Percentiles rank a stretch among this genome's conserved stretches.
Conservation (phyloP, 2,797 vertebrate species). For the Pangasius sanitwongsei region DNA sequence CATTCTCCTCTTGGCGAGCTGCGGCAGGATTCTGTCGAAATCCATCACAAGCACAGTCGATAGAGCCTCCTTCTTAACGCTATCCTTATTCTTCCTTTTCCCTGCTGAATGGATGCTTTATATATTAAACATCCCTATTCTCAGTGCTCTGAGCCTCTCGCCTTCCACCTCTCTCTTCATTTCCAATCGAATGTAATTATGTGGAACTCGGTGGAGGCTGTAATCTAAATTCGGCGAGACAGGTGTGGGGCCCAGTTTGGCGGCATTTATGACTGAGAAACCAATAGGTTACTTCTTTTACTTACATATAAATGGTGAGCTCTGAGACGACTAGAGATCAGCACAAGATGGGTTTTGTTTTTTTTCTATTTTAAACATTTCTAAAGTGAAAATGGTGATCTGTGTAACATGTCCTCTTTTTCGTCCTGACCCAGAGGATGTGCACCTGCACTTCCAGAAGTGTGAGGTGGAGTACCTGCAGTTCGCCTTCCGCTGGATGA, state of each 20-base stretch:
- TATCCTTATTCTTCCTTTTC: conserved; percentile 49
- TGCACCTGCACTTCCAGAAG: conserved; percentile 90
- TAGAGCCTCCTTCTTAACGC: conserved; percentile 42
- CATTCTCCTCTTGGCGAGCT: conserved; percentile 35
- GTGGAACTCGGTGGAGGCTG: conserved; percentile 33
- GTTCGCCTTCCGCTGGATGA: conserved; percentile 99
- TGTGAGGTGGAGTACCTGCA: conserved; percentile 97
- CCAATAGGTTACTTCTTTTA: neutral
- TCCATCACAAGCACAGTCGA: conserved; percentile 49
- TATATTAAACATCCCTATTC: conserved; percentile 49
- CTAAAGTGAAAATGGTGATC: neutral
- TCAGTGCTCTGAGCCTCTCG: conserved; percentile 30
- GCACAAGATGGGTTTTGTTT: neutral
- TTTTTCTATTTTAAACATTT: neutral
- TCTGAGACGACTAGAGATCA: neutral
- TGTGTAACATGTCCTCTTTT: neutral
- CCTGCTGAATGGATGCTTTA: conserved; percentile 47
- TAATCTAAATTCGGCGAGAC: conserved; percentile 47
- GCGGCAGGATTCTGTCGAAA: conserved; percentile 43
- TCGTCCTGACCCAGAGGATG: conserved; percentile 80
- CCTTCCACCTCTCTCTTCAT: conserved; percentile 20
- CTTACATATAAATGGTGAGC: neutral
- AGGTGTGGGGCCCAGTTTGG: conserved; percentile 29
- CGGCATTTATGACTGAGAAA: conserved; percentile 8
- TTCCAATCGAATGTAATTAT: conserved; percentile 51